Evolutionary conservation across 2,888 invertebrate genomes (phyloP).

Genomic region (Drosophila lacicola): DNA sequence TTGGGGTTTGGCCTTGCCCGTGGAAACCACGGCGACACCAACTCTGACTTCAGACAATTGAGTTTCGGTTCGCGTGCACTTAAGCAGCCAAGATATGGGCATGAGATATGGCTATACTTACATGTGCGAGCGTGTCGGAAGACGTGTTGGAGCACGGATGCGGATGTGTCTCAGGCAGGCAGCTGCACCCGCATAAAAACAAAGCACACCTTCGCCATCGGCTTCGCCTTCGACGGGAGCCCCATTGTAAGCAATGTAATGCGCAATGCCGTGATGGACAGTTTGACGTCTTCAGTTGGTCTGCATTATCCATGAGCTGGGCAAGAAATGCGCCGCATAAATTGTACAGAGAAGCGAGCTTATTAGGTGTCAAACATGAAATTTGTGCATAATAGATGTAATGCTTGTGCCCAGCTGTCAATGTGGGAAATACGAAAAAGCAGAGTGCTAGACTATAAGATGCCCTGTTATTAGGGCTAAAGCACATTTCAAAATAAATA

Average conservation of each 20-base stretch:
- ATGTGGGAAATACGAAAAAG: constrained; percentile 5
- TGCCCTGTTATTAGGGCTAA: not conserved
- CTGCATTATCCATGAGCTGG: constrained; percentile 32
- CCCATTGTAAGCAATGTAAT: constrained; percentile 27
- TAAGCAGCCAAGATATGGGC: constrained; percentile 31
- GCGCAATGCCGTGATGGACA: constrained; percentile 44
- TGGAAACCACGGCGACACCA: constrained; percentile 40
- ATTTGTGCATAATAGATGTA: constrained; percentile 35
- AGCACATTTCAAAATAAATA: not conserved
- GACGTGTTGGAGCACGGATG: constrained; percentile 33
- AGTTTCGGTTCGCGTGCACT: constrained; percentile 56
- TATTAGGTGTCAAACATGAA: constrained; percentile 40
- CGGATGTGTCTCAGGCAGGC: constrained; percentile 45
- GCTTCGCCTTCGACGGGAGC: constrained; percentile 12
- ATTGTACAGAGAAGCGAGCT: constrained; percentile 32
- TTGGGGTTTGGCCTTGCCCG: constrained; percentile 64
- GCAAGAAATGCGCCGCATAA: constrained; percentile 38
- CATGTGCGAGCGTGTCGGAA: not conserved
- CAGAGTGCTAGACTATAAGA: not conserved
- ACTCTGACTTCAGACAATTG: constrained; percentile 43
- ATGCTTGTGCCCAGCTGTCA: constrained; percentile 20
- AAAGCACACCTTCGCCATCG: constrained; percentile 4
- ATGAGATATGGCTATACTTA: constrained; percentile 40
- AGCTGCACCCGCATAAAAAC: constrained; percentile 50
- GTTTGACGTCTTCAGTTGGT: constrained; percentile 52